These are phyloP conservation scores for Oscheius sp. DNA, from an alignment of 2,888 invertebrate genomes.

Conservation along the genomic window DNA sequence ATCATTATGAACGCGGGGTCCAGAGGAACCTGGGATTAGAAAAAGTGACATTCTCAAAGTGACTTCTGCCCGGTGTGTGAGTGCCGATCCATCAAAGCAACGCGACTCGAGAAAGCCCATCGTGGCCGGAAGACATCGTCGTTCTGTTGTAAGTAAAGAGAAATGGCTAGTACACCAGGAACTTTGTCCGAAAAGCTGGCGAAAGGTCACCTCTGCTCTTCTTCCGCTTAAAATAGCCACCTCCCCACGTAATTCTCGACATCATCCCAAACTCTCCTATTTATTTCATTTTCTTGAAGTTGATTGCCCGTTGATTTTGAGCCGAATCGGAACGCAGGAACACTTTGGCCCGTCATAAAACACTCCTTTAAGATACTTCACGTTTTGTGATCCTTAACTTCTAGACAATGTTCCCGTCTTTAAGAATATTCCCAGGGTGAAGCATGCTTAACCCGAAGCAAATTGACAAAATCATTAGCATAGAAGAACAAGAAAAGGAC, in stretches of 20 bases:
- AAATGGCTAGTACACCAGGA: constrained; percentile 9
- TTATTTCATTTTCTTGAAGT: no score
- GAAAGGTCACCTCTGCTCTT: not conserved
- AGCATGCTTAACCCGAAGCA: constrained; percentile 16
- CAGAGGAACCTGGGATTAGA: constrained; percentile 2
- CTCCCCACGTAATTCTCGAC: not conserved
- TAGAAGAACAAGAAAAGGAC: not conserved
- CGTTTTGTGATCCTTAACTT: no score
- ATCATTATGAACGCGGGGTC: constrained; percentile 6
- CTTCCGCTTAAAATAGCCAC: not conserved
- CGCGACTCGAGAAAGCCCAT: constrained; percentile 33
- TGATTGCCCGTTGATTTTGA: no score
- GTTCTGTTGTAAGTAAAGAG: constrained; percentile 26
- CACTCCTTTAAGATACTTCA: no score
- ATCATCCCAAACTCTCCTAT: no score
- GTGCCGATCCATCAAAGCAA: constrained; percentile 37
- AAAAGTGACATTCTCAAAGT: constrained; percentile 36
- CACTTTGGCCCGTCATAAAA: no score
- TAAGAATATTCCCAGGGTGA: not conserved
- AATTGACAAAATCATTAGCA: constrained; percentile 29
- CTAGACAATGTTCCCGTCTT: no score
- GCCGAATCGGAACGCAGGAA: no score
- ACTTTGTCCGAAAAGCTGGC: not conserved
- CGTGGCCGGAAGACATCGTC: constrained; percentile 21
- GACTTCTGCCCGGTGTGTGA: constrained; percentile 29